phyloP scores from a whole-genome alignment of 1,140 invertebrate species.

The Teleopsis dalmanni region DNA sequence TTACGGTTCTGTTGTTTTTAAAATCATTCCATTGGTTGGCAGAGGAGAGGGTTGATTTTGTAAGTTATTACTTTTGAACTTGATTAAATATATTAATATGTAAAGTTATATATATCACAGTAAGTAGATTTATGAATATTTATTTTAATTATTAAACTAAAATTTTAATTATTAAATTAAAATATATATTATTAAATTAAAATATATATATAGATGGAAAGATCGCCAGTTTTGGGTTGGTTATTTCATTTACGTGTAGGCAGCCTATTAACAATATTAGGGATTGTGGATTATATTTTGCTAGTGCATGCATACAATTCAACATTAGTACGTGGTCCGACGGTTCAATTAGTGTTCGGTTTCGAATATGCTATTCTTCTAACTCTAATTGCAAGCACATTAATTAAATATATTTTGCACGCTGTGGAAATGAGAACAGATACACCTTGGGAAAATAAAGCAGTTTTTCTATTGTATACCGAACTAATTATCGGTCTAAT shows the following conservation, averaged over 20 bases:
- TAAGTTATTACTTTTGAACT: constrained; percentile 52
- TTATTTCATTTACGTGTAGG: constrained; percentile 91
- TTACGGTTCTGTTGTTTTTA: constrained; percentile 92
- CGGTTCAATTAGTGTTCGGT: constrained; percentile 97
- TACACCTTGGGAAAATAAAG: constrained; percentile 98
- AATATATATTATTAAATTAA: background rate
- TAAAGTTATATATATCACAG: background rate
- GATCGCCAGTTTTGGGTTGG: constrained; percentile 93
- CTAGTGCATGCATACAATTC: constrained; percentile 91
- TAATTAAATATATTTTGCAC: constrained; percentile 93
- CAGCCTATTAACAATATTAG: constrained; percentile 74
- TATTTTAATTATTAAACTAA: background rate
- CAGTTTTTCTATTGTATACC: constrained; percentile 92
- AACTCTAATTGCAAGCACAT: constrained; percentile 88
- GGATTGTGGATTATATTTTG: constrained; percentile 78
- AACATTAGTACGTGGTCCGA: constrained; percentile 89
- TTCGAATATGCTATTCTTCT: constrained; percentile 98
- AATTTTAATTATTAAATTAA: background rate
- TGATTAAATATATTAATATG: background rate
- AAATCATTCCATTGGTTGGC: constrained; percentile 99
- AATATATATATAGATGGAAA: constrained; percentile 79
- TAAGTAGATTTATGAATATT: background rate
- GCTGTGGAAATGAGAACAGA: constrained; percentile 90
- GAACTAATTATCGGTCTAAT: constrained; percentile 89
- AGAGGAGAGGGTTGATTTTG: constrained; percentile 97